Percentiles rank a stretch among this genome's conserved stretches.
These are phyloP conservation scores for Sphaerodactylus townsendi DNA, from an alignment of 2,113 vertebrate genomes.

Conservation along the genomic window DNA sequence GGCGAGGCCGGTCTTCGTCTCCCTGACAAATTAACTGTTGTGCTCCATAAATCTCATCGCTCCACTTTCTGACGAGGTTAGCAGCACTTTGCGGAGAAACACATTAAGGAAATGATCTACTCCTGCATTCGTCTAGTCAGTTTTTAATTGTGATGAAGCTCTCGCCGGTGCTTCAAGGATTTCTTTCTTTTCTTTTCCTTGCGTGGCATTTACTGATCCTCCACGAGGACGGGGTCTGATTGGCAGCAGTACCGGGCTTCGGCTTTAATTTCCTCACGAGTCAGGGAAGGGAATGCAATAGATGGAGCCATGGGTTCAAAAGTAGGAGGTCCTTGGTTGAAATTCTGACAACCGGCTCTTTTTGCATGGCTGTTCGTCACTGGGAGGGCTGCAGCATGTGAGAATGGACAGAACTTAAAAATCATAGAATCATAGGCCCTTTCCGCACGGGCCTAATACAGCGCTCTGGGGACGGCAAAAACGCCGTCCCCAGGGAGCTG, in stretches of 20 bases:
- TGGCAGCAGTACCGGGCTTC: neutral
- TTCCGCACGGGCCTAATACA: no score
- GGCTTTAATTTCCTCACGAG: neutral
- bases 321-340: neutral
- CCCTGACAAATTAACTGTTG: slow-evolving; percentile 44
- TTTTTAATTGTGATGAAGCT: slow-evolving; percentile 3
- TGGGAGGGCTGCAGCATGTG: no score
- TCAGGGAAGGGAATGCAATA: no score
- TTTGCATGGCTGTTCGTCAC: neutral
- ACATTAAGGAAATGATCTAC: slow-evolving; percentile 50
- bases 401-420: no score
- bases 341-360: no score
- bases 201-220: slow-evolving; percentile 19
- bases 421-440: no score
- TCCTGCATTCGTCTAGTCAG: slow-evolving; percentile 49
- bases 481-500: no score
- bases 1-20: slow-evolving; percentile 21
- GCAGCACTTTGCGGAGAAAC: slow-evolving; percentile 31
- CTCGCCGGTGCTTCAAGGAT: slow-evolving; percentile 30
- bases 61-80: slow-evolving; percentile 46
- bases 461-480: no score
- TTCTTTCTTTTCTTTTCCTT: slow-evolving; percentile 27
- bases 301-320: no score
- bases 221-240: neutral
- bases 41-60: slow-evolving; percentile 37